These are phyloP conservation scores for Muraenolepis orangiensis DNA, from an alignment of 2,797 vertebrate species.

Conservation along the genomic window DNA sequence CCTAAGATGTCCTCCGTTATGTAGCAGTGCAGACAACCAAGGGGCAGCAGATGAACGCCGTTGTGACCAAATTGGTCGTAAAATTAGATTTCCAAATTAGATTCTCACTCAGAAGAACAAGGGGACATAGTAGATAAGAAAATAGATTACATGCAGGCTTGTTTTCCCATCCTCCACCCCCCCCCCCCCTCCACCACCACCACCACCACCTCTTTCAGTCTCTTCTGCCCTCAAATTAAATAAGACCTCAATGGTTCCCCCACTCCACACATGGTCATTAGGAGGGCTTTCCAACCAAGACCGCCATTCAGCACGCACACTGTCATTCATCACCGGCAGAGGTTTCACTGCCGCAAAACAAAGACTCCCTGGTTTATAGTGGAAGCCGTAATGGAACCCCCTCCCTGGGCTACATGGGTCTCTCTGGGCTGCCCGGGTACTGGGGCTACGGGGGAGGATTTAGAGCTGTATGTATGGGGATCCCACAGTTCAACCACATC, in stretches of 20 bases:
- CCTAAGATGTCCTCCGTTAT: neutral
- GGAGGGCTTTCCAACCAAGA: constrained; percentile 57
- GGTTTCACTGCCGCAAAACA: constrained; percentile 60
- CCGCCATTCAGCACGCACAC: constrained; percentile 58
- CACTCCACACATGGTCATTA: constrained; percentile 75
- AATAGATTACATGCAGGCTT: constrained; percentile 59
- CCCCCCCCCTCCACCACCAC: constrained; percentile 36
- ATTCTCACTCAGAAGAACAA: constrained; percentile 37
- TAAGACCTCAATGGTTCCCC: constrained; percentile 71
- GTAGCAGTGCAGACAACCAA: constrained; percentile 11
- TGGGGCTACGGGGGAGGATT: neutral
- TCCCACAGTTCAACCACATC: constrained; percentile 43
- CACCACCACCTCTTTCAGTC: constrained; percentile 30
- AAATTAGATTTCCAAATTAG: constrained; percentile 51
- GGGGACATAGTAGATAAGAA: constrained; percentile 39
- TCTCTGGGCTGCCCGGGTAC: neutral
- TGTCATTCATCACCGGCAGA: constrained; percentile 69
- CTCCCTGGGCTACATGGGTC: constrained; percentile 35
- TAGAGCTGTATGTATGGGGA: constrained; percentile 41
- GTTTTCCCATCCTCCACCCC: constrained; percentile 39
- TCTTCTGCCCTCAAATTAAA: constrained; percentile 67
- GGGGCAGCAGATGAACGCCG: constrained; percentile 41
- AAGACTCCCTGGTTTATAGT: constrained; percentile 34
- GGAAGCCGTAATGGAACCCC: constrained; percentile 56
- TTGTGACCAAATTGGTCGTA: constrained; percentile 51